phyloP scores from a whole-genome alignment of 2,113 vertebrate species.

The Orientallactaga bullata region DNA sequence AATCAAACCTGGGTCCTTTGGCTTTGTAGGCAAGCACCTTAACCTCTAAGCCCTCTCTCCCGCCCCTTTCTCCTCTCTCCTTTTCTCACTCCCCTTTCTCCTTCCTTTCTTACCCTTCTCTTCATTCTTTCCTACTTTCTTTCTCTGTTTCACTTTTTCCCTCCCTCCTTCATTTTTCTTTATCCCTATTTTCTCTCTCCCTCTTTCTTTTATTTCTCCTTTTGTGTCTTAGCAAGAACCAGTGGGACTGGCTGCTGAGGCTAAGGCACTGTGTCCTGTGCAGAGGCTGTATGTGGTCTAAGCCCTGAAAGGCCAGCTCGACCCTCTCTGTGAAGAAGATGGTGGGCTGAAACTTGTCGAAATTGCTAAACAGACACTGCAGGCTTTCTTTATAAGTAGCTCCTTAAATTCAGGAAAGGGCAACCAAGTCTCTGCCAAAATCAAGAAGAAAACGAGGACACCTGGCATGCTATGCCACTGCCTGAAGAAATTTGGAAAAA shows the following conservation, averaged over 20 bases:
- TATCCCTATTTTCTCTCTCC: rapidly evolving
- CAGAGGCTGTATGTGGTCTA: rapidly evolving
- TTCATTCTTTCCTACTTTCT: rapidly evolving
- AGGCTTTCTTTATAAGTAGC: background rate
- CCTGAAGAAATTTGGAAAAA: too few species aligned
- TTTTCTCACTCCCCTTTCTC: too few species aligned
- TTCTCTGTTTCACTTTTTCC: rapidly evolving
- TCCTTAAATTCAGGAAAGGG: background rate
- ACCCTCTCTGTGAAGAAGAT: background rate
- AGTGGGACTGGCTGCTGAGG: background rate
- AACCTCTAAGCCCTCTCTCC: too few species aligned
- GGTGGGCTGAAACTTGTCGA: rapidly evolving
- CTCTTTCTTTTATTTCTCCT: background rate
- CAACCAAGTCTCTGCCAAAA: background rate
- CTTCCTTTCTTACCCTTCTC: background rate
- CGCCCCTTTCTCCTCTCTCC: too few species aligned
- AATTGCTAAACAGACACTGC: background rate
- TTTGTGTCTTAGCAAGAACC: background rate
- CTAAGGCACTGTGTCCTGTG: rapidly evolving
- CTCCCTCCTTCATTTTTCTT: rapidly evolving
- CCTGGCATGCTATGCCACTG: rapidly evolving
- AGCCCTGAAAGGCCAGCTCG: rapidly evolving
- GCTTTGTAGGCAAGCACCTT: too few species aligned
- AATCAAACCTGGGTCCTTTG: too few species aligned
- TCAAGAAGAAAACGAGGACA: rapidly evolving